Base-by-base conservation (phyloP, 2,888 invertebrate genomes). In the Eudasyphora cyanicolor region DNA sequence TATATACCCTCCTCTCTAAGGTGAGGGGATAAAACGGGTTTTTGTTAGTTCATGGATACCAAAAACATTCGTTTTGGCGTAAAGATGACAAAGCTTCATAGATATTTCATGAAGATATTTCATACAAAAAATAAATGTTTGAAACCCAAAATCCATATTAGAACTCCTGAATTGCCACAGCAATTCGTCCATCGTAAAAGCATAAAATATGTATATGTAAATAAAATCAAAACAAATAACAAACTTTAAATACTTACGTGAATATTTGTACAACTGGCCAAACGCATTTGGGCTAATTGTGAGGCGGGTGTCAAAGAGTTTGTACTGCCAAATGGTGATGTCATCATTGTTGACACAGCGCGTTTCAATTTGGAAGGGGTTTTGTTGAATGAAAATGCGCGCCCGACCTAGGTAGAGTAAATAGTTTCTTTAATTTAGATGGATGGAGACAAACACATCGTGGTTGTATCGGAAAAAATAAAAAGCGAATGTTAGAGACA, bases 301-400 rank as follows among this genome's bases (percentile, higher is more conserved):
- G 96, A 95, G 84, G 96, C 95, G 45, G 97, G 96, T 86, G 96
- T 96, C 86, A 97, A 93, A 89, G 96, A 96, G 86, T 96, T 95
- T 71, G 96, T 95, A 91, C 96, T 96, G 87, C 96, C 97, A 92
- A 97, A 97, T 12, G 98, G 97, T 86, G 96, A 96, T 82, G 96
- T 96, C 94, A 98, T 97, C 96, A 98, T 97, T 57, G 97, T 97
- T 21, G 98, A 98, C 92, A 98, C 96, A 35, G 98, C 98, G 79
- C 98, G 94, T 92, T 98, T 98, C 88, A 98, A 93, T 92, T 97
- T 97, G 86, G 96, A 97, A 70, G 98, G 98, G 32, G 98, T 98
- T 93, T 98, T 97, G 92, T 97, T 98, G 93, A 98, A 98, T 86
- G 98, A 98, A 90, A 98, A 96, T 86, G 98, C 98, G 87, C 98